These are phyloP conservation scores for Heliangelus exortis DNA, from an alignment of 2,797 vertebrate species.

Conservation along the genomic window DNA sequence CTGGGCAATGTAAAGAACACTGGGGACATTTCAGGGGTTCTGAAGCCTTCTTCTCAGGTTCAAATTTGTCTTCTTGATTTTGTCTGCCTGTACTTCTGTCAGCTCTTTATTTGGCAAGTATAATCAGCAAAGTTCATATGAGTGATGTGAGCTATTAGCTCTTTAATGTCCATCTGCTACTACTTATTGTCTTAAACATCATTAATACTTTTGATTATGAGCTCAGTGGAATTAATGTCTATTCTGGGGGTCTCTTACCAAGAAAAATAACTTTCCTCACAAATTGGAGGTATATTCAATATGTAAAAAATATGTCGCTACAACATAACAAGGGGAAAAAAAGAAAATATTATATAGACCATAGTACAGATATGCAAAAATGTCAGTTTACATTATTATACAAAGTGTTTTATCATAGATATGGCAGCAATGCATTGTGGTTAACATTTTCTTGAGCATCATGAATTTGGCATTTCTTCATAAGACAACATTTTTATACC, in stretches of 20 bases:
- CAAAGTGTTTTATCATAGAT: background rate
- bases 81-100: background rate
- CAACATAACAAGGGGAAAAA: background rate
- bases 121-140: background rate
- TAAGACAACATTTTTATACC: background rate
- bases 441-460: background rate
- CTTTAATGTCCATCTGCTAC: background rate
- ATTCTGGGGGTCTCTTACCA: background rate
- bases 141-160: background rate
- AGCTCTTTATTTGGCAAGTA: background rate
- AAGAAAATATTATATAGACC: background rate
- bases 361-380: background rate
- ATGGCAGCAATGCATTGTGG: background rate
- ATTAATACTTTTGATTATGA: conserved; percentile 11
- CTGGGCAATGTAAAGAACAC: background rate
- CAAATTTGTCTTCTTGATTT: background rate
- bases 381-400: background rate
- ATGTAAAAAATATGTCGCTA: background rate
- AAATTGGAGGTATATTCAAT: background rate
- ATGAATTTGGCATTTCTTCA: background rate
- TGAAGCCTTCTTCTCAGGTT: background rate
- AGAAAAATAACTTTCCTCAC: background rate
- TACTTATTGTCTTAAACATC: background rate
- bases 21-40: background rate
- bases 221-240: conserved; percentile 1